Percentiles rank a stretch among this genome's conserved stretches.
Conservation (phyloP, 2,113 vertebrate genomes). For the Sphaerodactylus townsendi region DNA sequence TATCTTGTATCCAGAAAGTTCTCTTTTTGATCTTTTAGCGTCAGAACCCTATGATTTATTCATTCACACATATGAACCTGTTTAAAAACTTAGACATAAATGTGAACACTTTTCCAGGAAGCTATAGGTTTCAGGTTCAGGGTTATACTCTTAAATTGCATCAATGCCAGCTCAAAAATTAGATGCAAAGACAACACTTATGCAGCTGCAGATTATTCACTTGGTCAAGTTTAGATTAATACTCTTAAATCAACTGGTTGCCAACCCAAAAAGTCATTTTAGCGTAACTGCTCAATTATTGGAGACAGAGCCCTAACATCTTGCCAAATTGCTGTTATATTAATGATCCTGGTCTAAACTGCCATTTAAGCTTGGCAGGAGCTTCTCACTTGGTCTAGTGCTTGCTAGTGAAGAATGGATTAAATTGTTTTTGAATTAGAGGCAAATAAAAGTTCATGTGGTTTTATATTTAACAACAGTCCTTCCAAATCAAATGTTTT, state of each 20-base stretch:
- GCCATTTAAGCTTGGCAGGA: neutral
- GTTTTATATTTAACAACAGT: constrained; percentile 38
- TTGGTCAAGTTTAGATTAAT: neutral
- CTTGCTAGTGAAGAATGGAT: constrained; percentile 5
- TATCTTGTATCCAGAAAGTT: neutral
- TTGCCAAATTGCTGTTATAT: constrained; percentile 3
- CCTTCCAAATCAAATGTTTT: constrained; percentile 34
- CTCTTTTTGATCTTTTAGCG: neutral
- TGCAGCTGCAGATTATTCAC: rapidly evolving
- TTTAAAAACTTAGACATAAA: rapidly evolving
- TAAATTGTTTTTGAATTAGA: constrained; percentile 35
- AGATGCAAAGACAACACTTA: neutral
- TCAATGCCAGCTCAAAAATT: neutral
- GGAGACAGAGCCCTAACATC: neutral
- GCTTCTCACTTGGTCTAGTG: neutral
- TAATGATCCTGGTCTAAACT: neutral
- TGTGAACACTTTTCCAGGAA: neutral
- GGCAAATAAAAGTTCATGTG: constrained; percentile 49
- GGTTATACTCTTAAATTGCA: neutral
- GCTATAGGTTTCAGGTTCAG: rapidly evolving
- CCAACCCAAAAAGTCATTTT: neutral
- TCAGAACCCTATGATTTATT: neutral
- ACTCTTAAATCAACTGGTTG: neutral
- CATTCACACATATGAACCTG: neutral
- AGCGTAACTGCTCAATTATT: rapidly evolving